Percentiles rank a stretch among this genome's conserved stretches.
Conservation (phyloP, 1,140 invertebrate genomes). For the Brachionus plicatilis region DNA sequence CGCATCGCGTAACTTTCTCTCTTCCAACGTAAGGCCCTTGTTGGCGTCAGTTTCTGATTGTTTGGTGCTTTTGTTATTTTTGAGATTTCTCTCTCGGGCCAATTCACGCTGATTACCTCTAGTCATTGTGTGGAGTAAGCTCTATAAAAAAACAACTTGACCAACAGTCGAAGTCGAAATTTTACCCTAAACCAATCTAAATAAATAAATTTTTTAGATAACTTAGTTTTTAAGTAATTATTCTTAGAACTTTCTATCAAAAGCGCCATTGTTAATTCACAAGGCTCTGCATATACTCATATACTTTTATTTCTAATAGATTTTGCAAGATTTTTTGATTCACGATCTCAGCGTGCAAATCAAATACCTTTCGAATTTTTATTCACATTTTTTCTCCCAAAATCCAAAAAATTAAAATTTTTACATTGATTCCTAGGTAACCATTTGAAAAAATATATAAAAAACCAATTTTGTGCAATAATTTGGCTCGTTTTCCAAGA, state of each 20-base stretch:
- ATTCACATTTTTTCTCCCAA: neutral
- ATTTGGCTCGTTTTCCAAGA: neutral
- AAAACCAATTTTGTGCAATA: neutral
- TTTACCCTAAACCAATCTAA: constrained; percentile 14
- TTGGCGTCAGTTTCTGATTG: constrained; percentile 22
- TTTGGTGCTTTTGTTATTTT: neutral
- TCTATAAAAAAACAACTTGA: constrained; percentile 23
- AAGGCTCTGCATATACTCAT: neutral
- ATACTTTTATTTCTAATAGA: neutral
- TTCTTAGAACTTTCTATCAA: constrained; percentile 20
- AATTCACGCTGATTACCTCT: constrained; percentile 40
- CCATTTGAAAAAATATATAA: neutral
- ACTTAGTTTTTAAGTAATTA: neutral
- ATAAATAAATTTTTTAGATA: neutral
- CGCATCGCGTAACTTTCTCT: constrained; percentile 31
- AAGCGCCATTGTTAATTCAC: neutral
- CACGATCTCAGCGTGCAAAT: neutral
- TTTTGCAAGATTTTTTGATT: neutral
- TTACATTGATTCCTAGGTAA: neutral
- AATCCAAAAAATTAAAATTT: neutral
- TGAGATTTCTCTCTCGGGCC: constrained; percentile 34
- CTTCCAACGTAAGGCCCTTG: constrained; percentile 30
- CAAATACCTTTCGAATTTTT: neutral
- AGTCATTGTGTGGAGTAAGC: constrained; percentile 29
- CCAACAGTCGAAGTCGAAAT: constrained; percentile 25